These are phyloP conservation scores for Drosophila nannoptera DNA, from an alignment of 1,140 invertebrate species.

Conservation along the genomic window DNA sequence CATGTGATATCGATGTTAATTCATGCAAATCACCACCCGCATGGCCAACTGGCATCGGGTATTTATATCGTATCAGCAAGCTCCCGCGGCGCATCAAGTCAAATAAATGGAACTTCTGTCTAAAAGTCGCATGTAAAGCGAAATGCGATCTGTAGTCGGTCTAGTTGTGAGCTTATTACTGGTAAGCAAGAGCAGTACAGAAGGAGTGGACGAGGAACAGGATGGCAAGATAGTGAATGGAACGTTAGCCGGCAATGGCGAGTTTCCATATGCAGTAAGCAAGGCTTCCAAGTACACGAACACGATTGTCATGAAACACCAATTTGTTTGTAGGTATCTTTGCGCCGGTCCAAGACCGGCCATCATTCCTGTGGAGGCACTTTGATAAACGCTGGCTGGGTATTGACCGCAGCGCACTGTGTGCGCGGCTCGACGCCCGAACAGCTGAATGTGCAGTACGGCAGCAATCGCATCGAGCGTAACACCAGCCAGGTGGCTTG, in stretches of 20 bases:
- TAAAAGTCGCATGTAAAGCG: not conserved
- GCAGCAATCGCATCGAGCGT: conserved; percentile 43
- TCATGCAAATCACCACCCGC: conserved; percentile 15
- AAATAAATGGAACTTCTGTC: conserved; percentile 25
- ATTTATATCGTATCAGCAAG: not conserved
- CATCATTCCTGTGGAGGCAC: conserved; percentile 73
- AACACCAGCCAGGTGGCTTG: conserved; percentile 52
- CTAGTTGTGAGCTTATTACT: conserved; percentile 4
- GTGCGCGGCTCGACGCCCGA: conserved; percentile 33
- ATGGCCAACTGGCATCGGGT: conserved; percentile 14
- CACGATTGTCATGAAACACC: too few relatives aligned
- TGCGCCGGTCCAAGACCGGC: conserved; percentile 58
- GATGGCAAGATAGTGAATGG: conserved; percentile 69
- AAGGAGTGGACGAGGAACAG: conserved; percentile 17
- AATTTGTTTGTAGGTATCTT: conserved; percentile 43
- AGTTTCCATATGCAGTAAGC: conserved; percentile 66
- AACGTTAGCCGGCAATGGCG: conserved; percentile 49
- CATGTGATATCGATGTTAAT: conserved; percentile 23
- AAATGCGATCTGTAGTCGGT: conserved; percentile 25
- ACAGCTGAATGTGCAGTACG: conserved; percentile 61
- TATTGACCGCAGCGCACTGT: conserved; percentile 72
- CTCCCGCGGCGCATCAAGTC: not conserved
- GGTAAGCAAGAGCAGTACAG: not conserved
- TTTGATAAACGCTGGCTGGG: conserved; percentile 67
- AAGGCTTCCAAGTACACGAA: not conserved